Evolutionary conservation across 2,113 vertebrate genomes (phyloP).

Genomic region (Odontophorus gujanensis): DNA sequence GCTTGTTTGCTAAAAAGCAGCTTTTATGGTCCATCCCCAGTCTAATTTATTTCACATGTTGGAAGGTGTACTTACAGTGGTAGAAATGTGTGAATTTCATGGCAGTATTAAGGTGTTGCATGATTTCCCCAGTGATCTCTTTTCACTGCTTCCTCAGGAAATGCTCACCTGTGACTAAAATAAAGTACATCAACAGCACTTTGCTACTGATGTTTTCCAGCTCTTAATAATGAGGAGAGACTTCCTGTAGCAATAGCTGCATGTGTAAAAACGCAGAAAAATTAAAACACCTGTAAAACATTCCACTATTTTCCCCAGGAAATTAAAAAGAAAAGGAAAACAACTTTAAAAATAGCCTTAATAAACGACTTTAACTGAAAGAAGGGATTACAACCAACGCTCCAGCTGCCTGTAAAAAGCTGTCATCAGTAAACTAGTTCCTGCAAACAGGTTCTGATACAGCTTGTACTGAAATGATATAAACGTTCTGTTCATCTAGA

Average conservation of each 20-base stretch:
- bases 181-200: neutral
- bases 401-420: conserved; percentile 16
- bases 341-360: neutral
- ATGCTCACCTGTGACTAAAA: neutral
- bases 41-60: neutral
- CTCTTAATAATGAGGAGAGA: neutral
- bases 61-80: neutral
- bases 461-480: neutral
- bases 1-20: neutral
- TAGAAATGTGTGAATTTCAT: neutral
- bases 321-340: neutral
- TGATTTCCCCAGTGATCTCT: neutral
- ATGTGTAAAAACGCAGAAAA: neutral
- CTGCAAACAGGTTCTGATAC: conserved; percentile 8
- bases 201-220: neutral
- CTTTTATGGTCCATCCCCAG: neutral
- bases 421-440: neutral
- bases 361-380: neutral
- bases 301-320: neutral
- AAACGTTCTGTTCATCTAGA: neutral
- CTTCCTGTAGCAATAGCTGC: neutral
- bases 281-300: neutral
- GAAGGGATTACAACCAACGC: neutral
- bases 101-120: neutral
- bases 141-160: neutral